Evolutionary conservation across 2,888 invertebrate species (phyloP).

Genomic region (Latheticus oryzae): DNA sequence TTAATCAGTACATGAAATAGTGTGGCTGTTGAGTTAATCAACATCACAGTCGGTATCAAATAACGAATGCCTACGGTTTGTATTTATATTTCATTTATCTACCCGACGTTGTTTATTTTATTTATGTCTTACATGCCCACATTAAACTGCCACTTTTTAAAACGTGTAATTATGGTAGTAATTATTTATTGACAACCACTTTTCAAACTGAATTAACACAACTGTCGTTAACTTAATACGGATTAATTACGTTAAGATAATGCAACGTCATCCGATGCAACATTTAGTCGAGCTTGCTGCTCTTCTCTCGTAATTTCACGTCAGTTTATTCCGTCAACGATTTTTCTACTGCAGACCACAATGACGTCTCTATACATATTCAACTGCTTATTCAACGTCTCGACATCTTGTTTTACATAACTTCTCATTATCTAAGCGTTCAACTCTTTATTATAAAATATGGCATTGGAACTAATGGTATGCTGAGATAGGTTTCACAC

Average conservation of each 20-base stretch:
- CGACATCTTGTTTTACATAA: slow-evolving; percentile 12
- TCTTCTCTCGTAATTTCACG: slow-evolving; percentile 22
- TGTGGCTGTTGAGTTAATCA: slow-evolving; percentile 51
- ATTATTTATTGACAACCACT: slow-evolving; percentile 39
- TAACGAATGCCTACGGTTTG: slow-evolving; percentile 46
- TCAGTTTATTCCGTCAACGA: slow-evolving; percentile 17
- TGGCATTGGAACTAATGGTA: too few species aligned
- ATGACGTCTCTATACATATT: slow-evolving; percentile 26
- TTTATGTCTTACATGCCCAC: slow-evolving; percentile 33
- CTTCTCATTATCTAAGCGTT: slow-evolving; percentile 7
- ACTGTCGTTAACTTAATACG: slow-evolving; percentile 33
- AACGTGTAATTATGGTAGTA: slow-evolving; percentile 34
- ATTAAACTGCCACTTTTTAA: slow-evolving; percentile 34
- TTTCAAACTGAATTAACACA: slow-evolving; percentile 38
- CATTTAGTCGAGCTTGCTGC: slow-evolving; percentile 21
- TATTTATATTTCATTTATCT: slow-evolving; percentile 38
- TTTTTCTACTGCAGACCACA: slow-evolving; percentile 15
- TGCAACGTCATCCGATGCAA: slow-evolving; percentile 34
- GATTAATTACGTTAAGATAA: slow-evolving; percentile 38
- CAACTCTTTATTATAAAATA: neutral
- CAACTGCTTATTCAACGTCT: slow-evolving; percentile 9
- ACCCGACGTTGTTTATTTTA: slow-evolving; percentile 26
- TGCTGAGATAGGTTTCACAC: too few species aligned
- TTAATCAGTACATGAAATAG: slow-evolving; percentile 51
- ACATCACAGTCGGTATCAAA: slow-evolving; percentile 49